These are phyloP conservation scores for Cochlearius cochlearius DNA, from an alignment of 2,113 vertebrate genomes.

Conservation along the genomic window DNA sequence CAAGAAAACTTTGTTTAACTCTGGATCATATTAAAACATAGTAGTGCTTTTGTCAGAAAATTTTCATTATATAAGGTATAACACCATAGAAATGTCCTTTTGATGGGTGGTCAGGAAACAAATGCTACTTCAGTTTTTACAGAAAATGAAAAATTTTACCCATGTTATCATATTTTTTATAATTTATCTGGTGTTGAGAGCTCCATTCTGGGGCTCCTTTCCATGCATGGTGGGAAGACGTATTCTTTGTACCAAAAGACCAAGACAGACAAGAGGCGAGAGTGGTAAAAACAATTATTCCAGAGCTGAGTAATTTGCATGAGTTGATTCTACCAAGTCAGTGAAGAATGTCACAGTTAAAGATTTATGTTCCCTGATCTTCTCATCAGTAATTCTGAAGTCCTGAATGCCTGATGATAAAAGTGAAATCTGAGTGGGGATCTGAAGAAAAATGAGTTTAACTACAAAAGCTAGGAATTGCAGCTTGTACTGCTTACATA, in stretches of 20 bases:
- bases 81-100: background rate
- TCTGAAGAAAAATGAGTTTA: conserved; percentile 15
- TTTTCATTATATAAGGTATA: background rate
- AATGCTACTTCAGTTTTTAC: background rate
- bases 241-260: background rate
- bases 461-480: background rate
- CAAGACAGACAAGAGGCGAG: background rate
- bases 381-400: background rate
- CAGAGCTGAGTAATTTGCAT: background rate
- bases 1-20: background rate
- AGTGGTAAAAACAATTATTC: background rate
- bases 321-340: background rate
- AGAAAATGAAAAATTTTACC: background rate
- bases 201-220: background rate
- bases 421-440: conserved; percentile 11
- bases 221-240: background rate
- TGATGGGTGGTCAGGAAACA: background rate
- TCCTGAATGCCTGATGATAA: conserved; percentile 13
- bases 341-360: conserved; percentile 6
- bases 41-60: background rate
- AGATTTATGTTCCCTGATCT: conserved; percentile 26
- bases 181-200: background rate
- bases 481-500: conserved; percentile 10
- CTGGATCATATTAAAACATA: background rate
- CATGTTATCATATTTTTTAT: background rate